phyloP scores from a whole-genome alignment of 2,888 invertebrate genomes.

The Orthonychiurus folsomi region DNA sequence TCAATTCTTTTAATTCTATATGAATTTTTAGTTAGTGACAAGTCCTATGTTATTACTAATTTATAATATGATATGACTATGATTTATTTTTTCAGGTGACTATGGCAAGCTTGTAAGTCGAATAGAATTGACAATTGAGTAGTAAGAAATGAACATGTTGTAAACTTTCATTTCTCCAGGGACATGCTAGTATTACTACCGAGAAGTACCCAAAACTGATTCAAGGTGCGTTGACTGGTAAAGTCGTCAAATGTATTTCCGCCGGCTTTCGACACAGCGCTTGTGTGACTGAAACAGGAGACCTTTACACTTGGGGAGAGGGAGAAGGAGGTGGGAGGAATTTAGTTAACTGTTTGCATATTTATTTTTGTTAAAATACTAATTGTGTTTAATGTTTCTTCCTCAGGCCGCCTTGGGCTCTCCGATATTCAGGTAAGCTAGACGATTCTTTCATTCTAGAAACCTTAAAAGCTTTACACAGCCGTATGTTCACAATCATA shows the following conservation, averaged over 20 bases:
- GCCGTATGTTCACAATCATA: too few relatives aligned
- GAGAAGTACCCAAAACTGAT: conserved; percentile 52
- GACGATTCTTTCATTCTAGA: too few relatives aligned
- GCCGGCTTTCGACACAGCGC: conserved; percentile 54
- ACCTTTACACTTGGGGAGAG: background rate
- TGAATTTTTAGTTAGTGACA: too few relatives aligned
- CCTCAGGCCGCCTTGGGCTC: background rate
- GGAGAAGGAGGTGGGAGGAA: background rate
- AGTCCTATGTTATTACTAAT: too few relatives aligned
- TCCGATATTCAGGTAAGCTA: too few relatives aligned
- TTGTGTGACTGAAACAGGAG: conserved; percentile 46
- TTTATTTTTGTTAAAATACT: conserved; percentile 1
- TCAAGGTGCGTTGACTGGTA: conserved; percentile 46
- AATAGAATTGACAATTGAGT: too few relatives aligned
- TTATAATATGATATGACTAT: too few relatives aligned
- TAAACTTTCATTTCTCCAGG: conserved; percentile 42
- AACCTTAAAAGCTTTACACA: too few relatives aligned
- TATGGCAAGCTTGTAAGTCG: conserved; percentile 55
- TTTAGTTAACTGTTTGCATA: background rate
- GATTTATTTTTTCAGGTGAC: conserved; percentile 52
- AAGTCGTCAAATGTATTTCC: conserved; percentile 49
- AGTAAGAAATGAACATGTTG: too few relatives aligned
- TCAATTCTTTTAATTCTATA: conserved; percentile 8
- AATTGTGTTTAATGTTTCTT: too few relatives aligned
- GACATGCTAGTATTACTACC: conserved; percentile 50